These are phyloP conservation scores for Manis crassicaudata DNA, from an alignment of 2,797 vertebrate species.

Conservation along the genomic window DNA sequence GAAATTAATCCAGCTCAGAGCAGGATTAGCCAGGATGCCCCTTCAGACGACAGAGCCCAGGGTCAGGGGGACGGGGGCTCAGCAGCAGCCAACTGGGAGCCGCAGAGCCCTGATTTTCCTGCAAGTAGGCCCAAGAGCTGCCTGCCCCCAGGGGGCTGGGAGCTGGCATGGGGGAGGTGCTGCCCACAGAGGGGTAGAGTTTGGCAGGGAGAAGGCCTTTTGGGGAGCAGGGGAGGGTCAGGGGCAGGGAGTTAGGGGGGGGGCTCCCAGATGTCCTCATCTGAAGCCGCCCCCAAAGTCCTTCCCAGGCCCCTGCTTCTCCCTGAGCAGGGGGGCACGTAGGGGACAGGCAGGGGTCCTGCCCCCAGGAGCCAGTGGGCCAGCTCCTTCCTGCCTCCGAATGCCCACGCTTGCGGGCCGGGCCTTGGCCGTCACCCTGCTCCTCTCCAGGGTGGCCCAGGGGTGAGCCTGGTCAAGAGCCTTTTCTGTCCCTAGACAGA, in stretches of 20 bases:
- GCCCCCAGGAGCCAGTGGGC: accelerated
- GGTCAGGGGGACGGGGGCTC: constrained; percentile 64
- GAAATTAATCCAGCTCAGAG: constrained; percentile 81
- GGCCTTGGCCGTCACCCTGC: not conserved
- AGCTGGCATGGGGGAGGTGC: accelerated
- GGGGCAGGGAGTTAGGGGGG: not conserved
- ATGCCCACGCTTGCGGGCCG: not conserved
- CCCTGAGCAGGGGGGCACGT: too few relatives aligned
- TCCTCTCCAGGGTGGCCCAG: not conserved
- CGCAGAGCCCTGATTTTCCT: not conserved
- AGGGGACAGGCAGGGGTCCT: not conserved
- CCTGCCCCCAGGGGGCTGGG: not conserved
- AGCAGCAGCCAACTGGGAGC: not conserved
- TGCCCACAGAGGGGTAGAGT: not conserved
- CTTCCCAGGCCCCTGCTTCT: too few relatives aligned
- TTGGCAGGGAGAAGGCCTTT: not conserved
- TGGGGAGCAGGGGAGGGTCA: too few relatives aligned
- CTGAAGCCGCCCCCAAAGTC: not conserved
- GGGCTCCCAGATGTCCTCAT: not conserved
- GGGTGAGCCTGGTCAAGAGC: not conserved
- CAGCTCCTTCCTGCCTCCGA: not conserved
- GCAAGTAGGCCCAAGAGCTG: not conserved
- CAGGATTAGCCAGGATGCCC: constrained; percentile 81
- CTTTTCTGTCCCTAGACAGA: not conserved
- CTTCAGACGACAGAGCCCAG: constrained; percentile 74